Conservation (phyloP, 2,113 vertebrate species). For the Casuarius casuarius region DNA sequence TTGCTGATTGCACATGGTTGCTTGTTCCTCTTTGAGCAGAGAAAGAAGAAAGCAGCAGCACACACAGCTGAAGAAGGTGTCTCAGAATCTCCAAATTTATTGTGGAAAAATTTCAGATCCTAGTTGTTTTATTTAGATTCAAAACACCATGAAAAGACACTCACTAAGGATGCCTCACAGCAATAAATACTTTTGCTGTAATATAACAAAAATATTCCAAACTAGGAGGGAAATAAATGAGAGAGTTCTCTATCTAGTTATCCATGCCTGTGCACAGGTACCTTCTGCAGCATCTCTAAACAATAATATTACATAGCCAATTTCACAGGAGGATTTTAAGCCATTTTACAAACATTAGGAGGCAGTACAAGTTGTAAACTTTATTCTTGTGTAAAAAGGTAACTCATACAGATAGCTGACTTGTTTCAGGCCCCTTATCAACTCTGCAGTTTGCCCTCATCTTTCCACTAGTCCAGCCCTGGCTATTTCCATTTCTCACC, state of each 20-base stretch:
- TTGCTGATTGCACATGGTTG: background rate
- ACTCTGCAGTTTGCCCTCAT: background rate
- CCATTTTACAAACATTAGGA: background rate
- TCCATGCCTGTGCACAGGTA: background rate
- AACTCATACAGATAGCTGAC: background rate
- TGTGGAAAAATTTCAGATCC: background rate
- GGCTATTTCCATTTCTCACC: background rate
- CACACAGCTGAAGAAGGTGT: background rate
- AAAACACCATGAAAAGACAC: background rate
- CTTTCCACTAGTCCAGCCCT: background rate
- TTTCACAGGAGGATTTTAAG: background rate
- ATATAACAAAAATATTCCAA: background rate
- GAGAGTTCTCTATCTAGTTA: background rate
- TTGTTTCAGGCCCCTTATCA: background rate
- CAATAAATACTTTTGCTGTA: background rate
- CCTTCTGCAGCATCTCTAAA: background rate
- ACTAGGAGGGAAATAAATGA: background rate
- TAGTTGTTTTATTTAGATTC: background rate
- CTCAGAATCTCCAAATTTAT: background rate
- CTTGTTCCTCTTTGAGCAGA: background rate
- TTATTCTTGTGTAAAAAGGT: background rate
- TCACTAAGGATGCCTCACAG: background rate
- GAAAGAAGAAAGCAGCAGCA: background rate
- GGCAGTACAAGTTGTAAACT: background rate
- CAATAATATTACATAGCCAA: background rate